Percentiles rank a stretch among this genome's conserved stretches.
phyloP scores from a whole-genome alignment of 2,797 vertebrate species.

The Chaunax sp. region DNA sequence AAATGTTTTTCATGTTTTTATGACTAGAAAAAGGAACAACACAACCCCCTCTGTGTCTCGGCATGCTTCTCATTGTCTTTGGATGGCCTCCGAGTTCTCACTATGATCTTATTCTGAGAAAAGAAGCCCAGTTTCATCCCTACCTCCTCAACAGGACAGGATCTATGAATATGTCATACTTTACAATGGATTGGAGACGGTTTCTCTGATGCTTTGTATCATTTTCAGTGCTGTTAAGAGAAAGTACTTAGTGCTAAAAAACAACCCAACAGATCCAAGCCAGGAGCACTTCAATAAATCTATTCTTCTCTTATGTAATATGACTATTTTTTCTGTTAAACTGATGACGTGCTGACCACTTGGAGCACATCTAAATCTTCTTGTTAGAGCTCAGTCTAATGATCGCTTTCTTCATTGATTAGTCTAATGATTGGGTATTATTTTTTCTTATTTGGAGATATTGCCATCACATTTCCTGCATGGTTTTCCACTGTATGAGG shows the following conservation, averaged over 20 bases:
- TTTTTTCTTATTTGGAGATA: too few relatives aligned
- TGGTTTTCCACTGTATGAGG: background rate
- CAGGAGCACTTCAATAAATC: too few relatives aligned
- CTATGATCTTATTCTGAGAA: too few relatives aligned
- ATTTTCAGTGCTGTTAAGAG: slow-evolving; percentile 9
- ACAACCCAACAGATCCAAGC: too few relatives aligned
- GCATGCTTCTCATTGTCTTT: too few relatives aligned
- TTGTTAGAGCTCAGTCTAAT: background rate
- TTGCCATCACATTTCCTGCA: background rate
- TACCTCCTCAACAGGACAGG: background rate
- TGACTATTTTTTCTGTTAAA: background rate
- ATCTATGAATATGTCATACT: slow-evolving; percentile 11
- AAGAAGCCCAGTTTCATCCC: slow-evolving; percentile 1
- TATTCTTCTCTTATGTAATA: background rate
- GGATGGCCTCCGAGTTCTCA: too few relatives aligned
- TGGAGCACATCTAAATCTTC: background rate
- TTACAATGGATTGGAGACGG: background rate
- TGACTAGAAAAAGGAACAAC: too few relatives aligned
- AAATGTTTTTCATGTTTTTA: slow-evolving; percentile 61
- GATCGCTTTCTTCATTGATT: too few relatives aligned
- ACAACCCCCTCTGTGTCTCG: too few relatives aligned
- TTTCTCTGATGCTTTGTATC: background rate
- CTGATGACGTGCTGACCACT: background rate
- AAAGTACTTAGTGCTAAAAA: slow-evolving; percentile 1
- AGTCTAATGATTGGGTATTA: too few relatives aligned